These are phyloP conservation scores for Acleris cristana DNA, from an alignment of 2,888 invertebrate genomes.

Conservation along the genomic window DNA sequence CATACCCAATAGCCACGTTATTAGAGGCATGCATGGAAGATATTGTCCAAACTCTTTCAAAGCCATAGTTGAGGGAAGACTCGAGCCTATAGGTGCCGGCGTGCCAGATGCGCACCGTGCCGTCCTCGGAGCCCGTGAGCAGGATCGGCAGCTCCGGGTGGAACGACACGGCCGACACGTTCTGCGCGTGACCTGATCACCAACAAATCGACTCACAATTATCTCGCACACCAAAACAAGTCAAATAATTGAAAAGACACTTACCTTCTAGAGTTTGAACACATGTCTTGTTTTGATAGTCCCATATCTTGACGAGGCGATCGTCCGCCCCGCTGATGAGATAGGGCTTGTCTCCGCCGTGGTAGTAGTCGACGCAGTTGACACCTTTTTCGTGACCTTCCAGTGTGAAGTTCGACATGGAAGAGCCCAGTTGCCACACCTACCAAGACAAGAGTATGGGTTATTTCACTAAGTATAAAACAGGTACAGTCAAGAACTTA, in stretches of 20 bases:
- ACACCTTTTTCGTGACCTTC: constrained; percentile 99
- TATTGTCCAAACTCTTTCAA: constrained; percentile 99
- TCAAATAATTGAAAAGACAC: constrained; percentile 6
- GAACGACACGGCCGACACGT: constrained; percentile 97
- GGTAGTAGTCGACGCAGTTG: constrained; percentile 99
- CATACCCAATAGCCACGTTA: constrained; percentile 95
- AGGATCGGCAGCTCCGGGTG: constrained; percentile 99
- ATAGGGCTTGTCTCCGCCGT: constrained; percentile 99
- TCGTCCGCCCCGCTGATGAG: constrained; percentile 99
- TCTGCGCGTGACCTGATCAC: constrained; percentile 93
- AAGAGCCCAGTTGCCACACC: constrained; percentile 99
- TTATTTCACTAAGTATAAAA: too few relatives aligned
- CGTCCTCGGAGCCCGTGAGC: constrained; percentile 98
- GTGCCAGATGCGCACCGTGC: constrained; percentile 99
- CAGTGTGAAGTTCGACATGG: constrained; percentile 98
- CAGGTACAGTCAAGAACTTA: too few relatives aligned
- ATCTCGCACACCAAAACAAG: neutral
- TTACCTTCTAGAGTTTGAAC: constrained; percentile 96
- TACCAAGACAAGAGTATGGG: constrained; percentile 46
- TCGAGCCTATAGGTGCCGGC: constrained; percentile 98
- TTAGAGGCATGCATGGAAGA: constrained; percentile 96
- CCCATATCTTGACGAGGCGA: constrained; percentile 99
- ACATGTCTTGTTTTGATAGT: constrained; percentile 99
- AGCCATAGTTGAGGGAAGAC: constrained; percentile 98
- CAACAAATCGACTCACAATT: constrained; percentile 9